Conservation (phyloP, 2,113 vertebrate species). For the Megatriorchis doriae region DNA sequence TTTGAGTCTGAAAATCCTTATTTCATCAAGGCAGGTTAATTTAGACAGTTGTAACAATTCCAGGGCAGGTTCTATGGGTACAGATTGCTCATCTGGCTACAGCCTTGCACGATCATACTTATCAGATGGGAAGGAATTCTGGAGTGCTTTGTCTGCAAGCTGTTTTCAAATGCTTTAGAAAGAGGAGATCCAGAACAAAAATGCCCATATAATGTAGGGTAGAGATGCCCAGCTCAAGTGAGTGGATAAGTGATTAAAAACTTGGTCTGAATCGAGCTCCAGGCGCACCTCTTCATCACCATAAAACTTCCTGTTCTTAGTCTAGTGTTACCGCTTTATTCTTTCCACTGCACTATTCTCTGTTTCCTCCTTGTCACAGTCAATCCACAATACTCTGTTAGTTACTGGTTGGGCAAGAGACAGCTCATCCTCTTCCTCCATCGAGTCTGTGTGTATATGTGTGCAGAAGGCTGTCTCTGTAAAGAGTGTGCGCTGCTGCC, state of each 20-base stretch:
- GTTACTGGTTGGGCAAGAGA: neutral
- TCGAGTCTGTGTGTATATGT: neutral
- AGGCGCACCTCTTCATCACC: neutral
- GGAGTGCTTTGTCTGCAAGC: neutral
- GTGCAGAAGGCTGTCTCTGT: neutral
- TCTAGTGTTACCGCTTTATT: neutral
- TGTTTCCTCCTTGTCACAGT: neutral
- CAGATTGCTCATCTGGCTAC: neutral
- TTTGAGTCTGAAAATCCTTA: neutral
- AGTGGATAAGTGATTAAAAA: neutral
- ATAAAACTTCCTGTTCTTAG: neutral
- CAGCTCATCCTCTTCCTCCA: neutral
- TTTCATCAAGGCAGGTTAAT: neutral
- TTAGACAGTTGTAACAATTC: neutral
- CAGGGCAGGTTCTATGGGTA: neutral
- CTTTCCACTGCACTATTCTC: neutral
- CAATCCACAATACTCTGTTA: neutral
- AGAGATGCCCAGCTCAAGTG: neutral
- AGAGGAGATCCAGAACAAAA: neutral
- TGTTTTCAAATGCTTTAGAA: neutral
- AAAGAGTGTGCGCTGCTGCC: fast-evolving
- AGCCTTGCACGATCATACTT: neutral
- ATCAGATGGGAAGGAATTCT: neutral
- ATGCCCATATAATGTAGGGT: too few relatives aligned
- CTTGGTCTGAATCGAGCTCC: neutral